Conservation (phyloP, 1,140 invertebrate species). For the Carcinoscorpius rotundicauda region DNA sequence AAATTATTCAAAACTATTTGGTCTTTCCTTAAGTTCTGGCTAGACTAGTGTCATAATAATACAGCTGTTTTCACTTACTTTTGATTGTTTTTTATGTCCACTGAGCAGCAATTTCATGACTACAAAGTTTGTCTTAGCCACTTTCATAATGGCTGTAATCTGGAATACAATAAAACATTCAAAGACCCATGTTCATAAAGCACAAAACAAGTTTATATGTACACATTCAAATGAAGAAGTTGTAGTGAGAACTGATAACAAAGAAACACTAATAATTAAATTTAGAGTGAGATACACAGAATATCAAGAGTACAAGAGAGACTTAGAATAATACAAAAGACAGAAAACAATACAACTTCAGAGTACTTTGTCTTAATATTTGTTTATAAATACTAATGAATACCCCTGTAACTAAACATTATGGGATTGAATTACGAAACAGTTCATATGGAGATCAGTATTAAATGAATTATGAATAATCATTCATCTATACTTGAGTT, state of each 20-base stretch:
- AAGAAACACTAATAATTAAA: constrained; percentile 5
- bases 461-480: background rate
- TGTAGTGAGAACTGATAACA: background rate
- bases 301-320: background rate
- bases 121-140: constrained; percentile 88
- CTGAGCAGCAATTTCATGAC: constrained; percentile 81
- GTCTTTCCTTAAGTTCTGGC: too few relatives aligned
- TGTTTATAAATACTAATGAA: too few relatives aligned
- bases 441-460: background rate
- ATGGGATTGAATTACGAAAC: background rate
- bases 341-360: too few relatives aligned
- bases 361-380: too few relatives aligned
- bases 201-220: constrained; percentile 25
- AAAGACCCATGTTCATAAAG: too few relatives aligned
- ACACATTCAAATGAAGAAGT: background rate
- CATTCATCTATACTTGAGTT: too few relatives aligned
- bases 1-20: too few relatives aligned
- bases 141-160: constrained; percentile 68
- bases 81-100: constrained; percentile 74
- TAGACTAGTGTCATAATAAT: background rate
- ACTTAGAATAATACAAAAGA: background rate
- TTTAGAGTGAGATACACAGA: background rate
- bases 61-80: constrained; percentile 25
- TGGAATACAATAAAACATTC: constrained; percentile 30
- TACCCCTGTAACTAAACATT: too few relatives aligned